These are phyloP conservation scores for Sycophila texana DNA, from an alignment of 2,888 invertebrate genomes.

Conservation along the genomic window DNA sequence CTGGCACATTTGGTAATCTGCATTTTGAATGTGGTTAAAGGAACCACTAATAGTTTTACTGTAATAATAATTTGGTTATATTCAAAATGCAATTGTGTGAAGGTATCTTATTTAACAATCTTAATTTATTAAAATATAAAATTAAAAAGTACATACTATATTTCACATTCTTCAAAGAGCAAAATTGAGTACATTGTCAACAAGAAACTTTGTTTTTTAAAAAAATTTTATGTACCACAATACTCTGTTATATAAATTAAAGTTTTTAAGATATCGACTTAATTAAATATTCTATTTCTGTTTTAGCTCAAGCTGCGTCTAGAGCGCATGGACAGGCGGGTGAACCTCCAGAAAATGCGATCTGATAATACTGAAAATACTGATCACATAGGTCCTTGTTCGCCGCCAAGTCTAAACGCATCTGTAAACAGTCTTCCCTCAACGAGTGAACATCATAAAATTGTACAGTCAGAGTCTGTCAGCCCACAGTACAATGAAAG, in stretches of 20 bases:
- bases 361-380: constrained; percentile 71
- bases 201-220: neutral
- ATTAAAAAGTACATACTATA: neutral
- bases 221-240: neutral
- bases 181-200: neutral
- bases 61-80: too few relatives aligned
- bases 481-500: constrained; percentile 70
- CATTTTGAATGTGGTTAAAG: too few relatives aligned
- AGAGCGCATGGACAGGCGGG: constrained; percentile 82
- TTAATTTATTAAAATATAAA: neutral
- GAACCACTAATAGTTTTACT: too few relatives aligned
- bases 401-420: constrained; percentile 68
- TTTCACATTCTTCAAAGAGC: neutral
- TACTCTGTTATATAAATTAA: neutral
- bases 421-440: constrained; percentile 59
- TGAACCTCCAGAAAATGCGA: constrained; percentile 75
- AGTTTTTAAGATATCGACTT: neutral
- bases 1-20: neutral
- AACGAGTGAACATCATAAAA: constrained; percentile 66
- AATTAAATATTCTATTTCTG: constrained; percentile 41
- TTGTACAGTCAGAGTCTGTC: constrained; percentile 61
- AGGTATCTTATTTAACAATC: neutral
- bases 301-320: constrained; percentile 82
- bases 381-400: constrained; percentile 69
- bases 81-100: neutral